Percentiles rank a stretch among this genome's conserved stretches.
Conservation (phyloP, 2,113 vertebrate species). For the Callaeas wilsoni region DNA sequence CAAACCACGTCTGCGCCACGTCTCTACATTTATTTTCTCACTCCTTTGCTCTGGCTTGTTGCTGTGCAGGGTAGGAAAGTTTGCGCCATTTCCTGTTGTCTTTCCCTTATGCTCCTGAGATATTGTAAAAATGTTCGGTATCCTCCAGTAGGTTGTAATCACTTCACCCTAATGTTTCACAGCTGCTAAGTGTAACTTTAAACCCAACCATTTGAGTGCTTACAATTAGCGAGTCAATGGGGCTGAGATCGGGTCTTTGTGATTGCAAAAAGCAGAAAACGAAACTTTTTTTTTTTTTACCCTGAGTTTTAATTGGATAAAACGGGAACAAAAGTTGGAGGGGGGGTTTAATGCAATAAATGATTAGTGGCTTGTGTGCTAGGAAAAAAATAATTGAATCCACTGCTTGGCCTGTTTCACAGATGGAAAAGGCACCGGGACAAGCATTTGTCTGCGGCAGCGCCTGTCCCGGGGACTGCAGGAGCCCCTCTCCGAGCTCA, state of each 20-base stretch:
- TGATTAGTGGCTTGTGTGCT: not conserved
- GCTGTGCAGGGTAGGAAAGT: constrained; percentile 58
- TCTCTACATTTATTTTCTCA: not conserved
- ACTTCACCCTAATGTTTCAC: constrained; percentile 63
- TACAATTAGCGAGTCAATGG: constrained; percentile 42
- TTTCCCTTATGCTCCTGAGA: constrained; percentile 59
- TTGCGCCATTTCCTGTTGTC: constrained; percentile 67
- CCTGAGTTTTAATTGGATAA: not conserved
- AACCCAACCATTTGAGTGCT: constrained; percentile 36
- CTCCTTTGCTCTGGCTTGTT: constrained; percentile 10
- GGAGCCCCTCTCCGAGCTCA: rapidly evolving
- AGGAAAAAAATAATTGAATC: constrained; percentile 25
- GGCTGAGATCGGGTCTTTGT: not conserved
- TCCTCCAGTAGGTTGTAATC: constrained; percentile 68
- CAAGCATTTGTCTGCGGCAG: not conserved
- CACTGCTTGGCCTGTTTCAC: not conserved
- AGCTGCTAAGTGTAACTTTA: constrained; percentile 65
- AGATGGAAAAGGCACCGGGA: constrained; percentile 32
- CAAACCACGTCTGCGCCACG: not conserved
- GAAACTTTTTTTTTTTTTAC: not conserved
- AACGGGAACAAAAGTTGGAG: not conserved
- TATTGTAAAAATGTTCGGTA: constrained; percentile 68
- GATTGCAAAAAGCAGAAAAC: not conserved
- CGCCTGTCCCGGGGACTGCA: not conserved
- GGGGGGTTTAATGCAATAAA: not conserved